A percentile compares a stretch with the other conserved stretches of the same genome.
phyloP scores from a whole-genome alignment of 2,888 invertebrate species.

The Andrena bicolor region DNA sequence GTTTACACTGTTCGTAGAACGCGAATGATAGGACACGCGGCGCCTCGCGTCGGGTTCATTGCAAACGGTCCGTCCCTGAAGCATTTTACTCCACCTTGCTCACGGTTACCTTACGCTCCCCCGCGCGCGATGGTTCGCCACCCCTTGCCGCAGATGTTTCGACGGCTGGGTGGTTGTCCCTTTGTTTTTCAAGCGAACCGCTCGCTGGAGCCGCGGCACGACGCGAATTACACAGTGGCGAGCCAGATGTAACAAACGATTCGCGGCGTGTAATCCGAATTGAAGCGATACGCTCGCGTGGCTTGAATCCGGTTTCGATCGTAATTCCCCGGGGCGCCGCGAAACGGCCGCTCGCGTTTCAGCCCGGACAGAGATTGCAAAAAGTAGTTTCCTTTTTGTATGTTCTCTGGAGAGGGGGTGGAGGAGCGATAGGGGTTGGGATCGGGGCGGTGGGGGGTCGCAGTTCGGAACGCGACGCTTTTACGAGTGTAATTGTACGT shows the following conservation, averaged over 20 bases:
- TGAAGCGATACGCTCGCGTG: constrained; percentile 53
- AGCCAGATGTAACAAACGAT: constrained; percentile 66
- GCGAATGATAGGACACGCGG: too few species aligned
- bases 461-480: constrained; percentile 55
- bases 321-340: constrained; percentile 62
- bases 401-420: background rate
- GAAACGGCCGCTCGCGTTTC: constrained; percentile 42
- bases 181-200: constrained; percentile 36
- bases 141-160: too few species aligned
- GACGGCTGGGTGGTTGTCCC: background rate
- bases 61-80: too few species aligned
- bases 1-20: too few species aligned
- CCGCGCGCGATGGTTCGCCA: too few species aligned
- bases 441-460: background rate
- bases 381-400: constrained; percentile 56
- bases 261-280: constrained; percentile 67
- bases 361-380: constrained; percentile 48
- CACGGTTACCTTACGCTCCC: too few species aligned
- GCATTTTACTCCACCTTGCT: too few species aligned
- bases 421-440: background rate
- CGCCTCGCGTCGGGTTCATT: too few species aligned
- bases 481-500: constrained; percentile 68
- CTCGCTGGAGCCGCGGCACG: background rate
- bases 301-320: constrained; percentile 60
- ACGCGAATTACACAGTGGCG: constrained; percentile 58